A percentile compares a stretch with the other conserved stretches of the same genome.
Evolutionary conservation across 1,140 invertebrate genomes (phyloP).

Genomic region (Zaprionus tsacasi): DNA sequence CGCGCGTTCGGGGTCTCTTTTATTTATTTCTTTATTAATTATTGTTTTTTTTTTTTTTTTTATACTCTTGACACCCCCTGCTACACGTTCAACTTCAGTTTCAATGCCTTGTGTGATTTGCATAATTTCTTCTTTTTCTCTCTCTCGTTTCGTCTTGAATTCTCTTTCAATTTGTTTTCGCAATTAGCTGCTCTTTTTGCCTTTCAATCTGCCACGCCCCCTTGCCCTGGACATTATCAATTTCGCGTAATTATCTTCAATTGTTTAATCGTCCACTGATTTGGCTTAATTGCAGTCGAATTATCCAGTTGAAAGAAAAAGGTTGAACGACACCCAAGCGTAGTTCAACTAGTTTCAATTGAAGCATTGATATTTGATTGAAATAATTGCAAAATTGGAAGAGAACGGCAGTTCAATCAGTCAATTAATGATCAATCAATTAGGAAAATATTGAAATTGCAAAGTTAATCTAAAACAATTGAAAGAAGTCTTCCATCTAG

Average conservation of each 20-base stretch:
- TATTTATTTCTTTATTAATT: conserved; percentile 75
- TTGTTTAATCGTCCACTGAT: conserved; percentile 72
- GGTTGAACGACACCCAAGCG: not conserved
- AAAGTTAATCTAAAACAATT: not conserved
- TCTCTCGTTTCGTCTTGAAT: not conserved
- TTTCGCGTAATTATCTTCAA: conserved; percentile 71
- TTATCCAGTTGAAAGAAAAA: conserved; percentile 22
- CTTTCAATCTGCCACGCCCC: not conserved
- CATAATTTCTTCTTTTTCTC: conserved; percentile 17
- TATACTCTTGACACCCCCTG: not conserved
- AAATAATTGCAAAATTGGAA: not conserved
- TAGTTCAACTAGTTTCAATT: conserved; percentile 10
- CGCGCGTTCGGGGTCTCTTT: conserved; percentile 9
- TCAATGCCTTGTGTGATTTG: conserved; percentile 39
- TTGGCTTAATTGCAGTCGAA: conserved; percentile 59
- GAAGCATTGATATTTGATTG: conserved; percentile 2
- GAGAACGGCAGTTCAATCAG: not conserved
- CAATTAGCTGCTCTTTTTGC: conserved; percentile 29
- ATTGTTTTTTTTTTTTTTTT: conserved; percentile 28
- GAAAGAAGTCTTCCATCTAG: not conserved
- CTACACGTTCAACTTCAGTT: not conserved
- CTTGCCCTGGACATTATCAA: conserved; percentile 19
- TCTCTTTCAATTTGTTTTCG: conserved; percentile 24
- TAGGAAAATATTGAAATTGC: not conserved
- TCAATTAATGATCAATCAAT: not conserved